Evolutionary conservation across 2,797 vertebrate species (phyloP).

Genomic region (Streptopelia turtur): DNA sequence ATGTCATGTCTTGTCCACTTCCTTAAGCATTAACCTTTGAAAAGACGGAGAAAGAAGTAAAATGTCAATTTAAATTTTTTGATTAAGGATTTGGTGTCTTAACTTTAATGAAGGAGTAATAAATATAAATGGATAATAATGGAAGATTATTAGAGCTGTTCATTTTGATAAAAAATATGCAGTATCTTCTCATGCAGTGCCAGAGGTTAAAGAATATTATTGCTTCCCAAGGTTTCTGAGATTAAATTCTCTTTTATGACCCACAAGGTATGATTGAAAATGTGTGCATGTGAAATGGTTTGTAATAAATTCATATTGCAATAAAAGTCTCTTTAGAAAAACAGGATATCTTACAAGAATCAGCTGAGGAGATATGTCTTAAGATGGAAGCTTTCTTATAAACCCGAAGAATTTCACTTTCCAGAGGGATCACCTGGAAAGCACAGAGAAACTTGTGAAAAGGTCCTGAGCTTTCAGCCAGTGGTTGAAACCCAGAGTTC

Average conservation of each 20-base stretch:
- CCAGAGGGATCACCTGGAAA: neutral
- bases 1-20: neutral
- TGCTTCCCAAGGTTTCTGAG: constrained; percentile 40
- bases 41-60: constrained; percentile 39
- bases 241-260: constrained; percentile 53
- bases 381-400: neutral
- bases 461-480: neutral
- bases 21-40: constrained; percentile 27
- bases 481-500: neutral
- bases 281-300: neutral
- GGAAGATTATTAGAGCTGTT: constrained; percentile 31
- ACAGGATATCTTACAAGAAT: neutral
- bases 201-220: constrained; percentile 64
- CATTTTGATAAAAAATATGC: constrained; percentile 48
- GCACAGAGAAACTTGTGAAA: neutral
- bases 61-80: neutral
- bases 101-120: constrained; percentile 59
- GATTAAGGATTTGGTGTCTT: constrained; percentile 11
- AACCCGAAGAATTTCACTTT: neutral
- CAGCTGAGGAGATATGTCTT: neutral
- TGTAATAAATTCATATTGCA: constrained; percentile 28
- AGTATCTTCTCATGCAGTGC: constrained; percentile 13
- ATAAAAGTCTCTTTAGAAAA: constrained; percentile 31
- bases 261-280: constrained; percentile 33
- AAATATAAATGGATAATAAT: constrained; percentile 66